These are phyloP conservation scores for Notospermus geniculatus DNA, from an alignment of 1,140 invertebrate species.

Conservation along the genomic window DNA sequence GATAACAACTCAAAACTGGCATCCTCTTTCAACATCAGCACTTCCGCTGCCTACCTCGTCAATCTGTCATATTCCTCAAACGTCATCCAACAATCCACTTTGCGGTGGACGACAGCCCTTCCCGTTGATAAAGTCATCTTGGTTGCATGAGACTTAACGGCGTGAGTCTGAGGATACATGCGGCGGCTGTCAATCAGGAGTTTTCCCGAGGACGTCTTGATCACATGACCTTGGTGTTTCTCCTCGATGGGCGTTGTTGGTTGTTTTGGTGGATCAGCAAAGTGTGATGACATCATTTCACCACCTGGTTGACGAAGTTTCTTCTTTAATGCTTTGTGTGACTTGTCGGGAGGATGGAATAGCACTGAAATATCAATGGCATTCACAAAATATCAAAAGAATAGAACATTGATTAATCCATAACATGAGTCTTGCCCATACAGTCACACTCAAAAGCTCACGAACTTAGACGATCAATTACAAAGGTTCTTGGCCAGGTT, in stretches of 20 bases:
- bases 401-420: too few species aligned
- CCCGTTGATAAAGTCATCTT: slow-evolving; percentile 47
- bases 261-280: slow-evolving; percentile 37
- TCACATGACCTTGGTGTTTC: slow-evolving; percentile 38
- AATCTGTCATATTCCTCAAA: slow-evolving; percentile 51
- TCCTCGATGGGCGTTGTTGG: slow-evolving; percentile 35
- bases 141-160: slow-evolving; percentile 24
- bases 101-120: slow-evolving; percentile 34
- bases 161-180: slow-evolving; percentile 28
- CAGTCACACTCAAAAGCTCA: too few species aligned
- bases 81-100: slow-evolving; percentile 49
- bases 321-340: slow-evolving; percentile 26
- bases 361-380: slow-evolving; percentile 31
- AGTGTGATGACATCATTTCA: slow-evolving; percentile 29
- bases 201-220: slow-evolving; percentile 33
- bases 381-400: too few species aligned
- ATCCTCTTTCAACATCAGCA: too few species aligned
- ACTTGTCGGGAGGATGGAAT: slow-evolving; percentile 43
- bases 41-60: too few species aligned
- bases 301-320: slow-evolving; percentile 14
- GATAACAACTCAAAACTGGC: slow-evolving; percentile 7
- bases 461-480: too few species aligned
- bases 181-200: slow-evolving; percentile 39
- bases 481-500: too few species aligned
- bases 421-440: too few species aligned